phyloP scores from a whole-genome alignment of 2,113 vertebrate genomes.

The Tachysurus fulvidraco region DNA sequence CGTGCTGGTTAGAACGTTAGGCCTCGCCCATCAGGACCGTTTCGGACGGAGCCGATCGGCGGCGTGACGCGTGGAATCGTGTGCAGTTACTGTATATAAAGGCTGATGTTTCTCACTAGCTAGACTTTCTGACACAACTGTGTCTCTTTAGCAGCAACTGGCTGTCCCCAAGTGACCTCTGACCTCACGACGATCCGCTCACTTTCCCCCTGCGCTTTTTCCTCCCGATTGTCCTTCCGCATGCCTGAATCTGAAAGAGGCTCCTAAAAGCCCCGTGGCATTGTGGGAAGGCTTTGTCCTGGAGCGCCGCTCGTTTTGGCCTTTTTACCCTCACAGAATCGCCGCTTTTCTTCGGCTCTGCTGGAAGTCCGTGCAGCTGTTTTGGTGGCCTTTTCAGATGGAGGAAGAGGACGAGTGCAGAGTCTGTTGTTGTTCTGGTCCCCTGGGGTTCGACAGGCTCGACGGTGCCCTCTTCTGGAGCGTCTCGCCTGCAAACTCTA shows the following conservation, averaged over 20 bases:
- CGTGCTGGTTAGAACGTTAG: neutral
- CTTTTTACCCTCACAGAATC: slow-evolving; percentile 59
- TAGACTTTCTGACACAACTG: neutral
- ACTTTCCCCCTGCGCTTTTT: slow-evolving; percentile 68
- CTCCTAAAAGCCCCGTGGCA: slow-evolving; percentile 62
- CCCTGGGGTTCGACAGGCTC: slow-evolving; percentile 6
- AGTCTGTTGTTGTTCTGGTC: slow-evolving; percentile 27
- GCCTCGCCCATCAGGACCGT: neutral
- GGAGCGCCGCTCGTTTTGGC: slow-evolving; percentile 65
- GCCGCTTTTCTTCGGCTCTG: slow-evolving; percentile 21
- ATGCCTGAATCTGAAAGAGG: slow-evolving; percentile 72
- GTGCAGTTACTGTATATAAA: neutral
- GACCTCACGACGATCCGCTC: neutral
- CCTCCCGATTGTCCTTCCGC: slow-evolving; percentile 75
- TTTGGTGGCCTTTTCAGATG: slow-evolving; percentile 39
- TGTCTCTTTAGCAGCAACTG: neutral
- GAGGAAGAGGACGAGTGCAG: slow-evolving; percentile 25
- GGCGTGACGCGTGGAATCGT: neutral
- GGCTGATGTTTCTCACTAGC: neutral
- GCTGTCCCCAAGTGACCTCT: slow-evolving; percentile 13
- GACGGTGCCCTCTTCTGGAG: slow-evolving; percentile 48
- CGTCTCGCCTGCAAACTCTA: neutral
- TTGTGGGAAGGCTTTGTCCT: slow-evolving; percentile 67
- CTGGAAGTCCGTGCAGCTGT: slow-evolving; percentile 43
- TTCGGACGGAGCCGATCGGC: neutral